Percentiles rank a stretch among this genome's conserved stretches.
These are phyloP conservation scores for Rana temporaria DNA, from an alignment of 2,113 vertebrate species.

Conservation along the genomic window DNA sequence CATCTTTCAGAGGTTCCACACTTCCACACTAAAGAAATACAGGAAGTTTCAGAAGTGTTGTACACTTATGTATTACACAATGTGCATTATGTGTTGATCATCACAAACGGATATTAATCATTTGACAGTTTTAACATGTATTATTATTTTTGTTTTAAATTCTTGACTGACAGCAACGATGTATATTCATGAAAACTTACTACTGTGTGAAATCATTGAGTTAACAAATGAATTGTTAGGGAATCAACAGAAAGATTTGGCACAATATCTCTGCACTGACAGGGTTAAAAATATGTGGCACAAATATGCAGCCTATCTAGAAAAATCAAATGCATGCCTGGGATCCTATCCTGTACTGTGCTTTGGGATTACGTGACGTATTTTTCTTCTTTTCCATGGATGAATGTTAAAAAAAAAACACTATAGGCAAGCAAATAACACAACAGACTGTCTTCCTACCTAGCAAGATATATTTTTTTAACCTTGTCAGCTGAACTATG, in stretches of 20 bases:
- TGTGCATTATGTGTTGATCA: too few species aligned
- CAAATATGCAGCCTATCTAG: conserved; percentile 74
- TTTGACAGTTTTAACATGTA: too few species aligned
- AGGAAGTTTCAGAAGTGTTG: too few species aligned
- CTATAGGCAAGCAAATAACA: conserved; percentile 91
- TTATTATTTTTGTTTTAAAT: too few species aligned
- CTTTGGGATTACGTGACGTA: conserved; percentile 96
- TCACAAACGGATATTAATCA: too few species aligned
- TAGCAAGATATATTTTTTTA: conserved; percentile 80
- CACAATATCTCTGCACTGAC: neutral
- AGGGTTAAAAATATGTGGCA: conserved; percentile 61
- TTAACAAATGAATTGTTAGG: neutral
- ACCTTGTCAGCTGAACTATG: conserved; percentile 81
- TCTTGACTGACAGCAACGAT: too few species aligned
- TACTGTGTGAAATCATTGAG: neutral
- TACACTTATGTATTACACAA: too few species aligned
- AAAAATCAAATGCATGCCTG: conserved; percentile 80
- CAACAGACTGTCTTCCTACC: conserved; percentile 85
- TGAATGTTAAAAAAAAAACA: conserved; percentile 91
- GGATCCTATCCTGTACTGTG: conserved; percentile 78
- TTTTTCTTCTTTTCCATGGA: conserved; percentile 88
- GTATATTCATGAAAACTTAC: too few species aligned
- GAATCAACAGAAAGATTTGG: neutral
- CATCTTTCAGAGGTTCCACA: too few species aligned
- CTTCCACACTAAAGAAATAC: too few species aligned